Evolutionary conservation across 2,113 vertebrate genomes (phyloP).

Genomic region (Grallaria varia): DNA sequence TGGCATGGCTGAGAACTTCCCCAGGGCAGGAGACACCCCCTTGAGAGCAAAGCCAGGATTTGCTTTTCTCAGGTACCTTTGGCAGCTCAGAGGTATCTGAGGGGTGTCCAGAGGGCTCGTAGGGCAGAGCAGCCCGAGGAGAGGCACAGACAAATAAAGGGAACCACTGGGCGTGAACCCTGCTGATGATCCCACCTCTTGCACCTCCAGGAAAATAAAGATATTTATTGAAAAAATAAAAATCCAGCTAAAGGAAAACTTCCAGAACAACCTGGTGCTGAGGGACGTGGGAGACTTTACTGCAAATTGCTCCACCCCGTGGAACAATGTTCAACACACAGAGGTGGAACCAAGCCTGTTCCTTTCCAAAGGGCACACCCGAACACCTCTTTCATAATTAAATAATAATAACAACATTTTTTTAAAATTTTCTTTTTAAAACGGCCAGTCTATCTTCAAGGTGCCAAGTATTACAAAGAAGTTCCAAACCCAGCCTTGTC

Average conservation of each 20-base stretch:
- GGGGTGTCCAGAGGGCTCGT: fast-evolving
- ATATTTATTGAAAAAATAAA: neutral
- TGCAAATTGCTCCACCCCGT: neutral
- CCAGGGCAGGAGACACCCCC: neutral
- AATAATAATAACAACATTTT: neutral
- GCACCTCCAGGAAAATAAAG: neutral
- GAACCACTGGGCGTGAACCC: neutral
- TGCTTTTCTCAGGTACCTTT: neutral
- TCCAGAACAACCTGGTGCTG: fast-evolving
- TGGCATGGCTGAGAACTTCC: neutral
- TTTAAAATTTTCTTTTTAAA: neutral
- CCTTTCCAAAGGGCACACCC: neutral
- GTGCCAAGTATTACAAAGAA: neutral
- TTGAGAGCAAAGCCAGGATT: neutral
- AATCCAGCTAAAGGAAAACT: neutral
- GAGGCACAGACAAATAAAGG: neutral
- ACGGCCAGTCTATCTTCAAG: neutral
- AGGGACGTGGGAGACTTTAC: neutral
- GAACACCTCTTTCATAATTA: neutral
- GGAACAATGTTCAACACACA: neutral
- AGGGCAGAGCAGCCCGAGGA: fast-evolving
- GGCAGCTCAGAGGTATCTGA: neutral
- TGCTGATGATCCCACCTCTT: neutral
- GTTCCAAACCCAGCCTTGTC: neutral
- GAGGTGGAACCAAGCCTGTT: fast-evolving